Base-by-base conservation (phyloP, 2,113 vertebrate species). In the Garra rufa region DNA sequence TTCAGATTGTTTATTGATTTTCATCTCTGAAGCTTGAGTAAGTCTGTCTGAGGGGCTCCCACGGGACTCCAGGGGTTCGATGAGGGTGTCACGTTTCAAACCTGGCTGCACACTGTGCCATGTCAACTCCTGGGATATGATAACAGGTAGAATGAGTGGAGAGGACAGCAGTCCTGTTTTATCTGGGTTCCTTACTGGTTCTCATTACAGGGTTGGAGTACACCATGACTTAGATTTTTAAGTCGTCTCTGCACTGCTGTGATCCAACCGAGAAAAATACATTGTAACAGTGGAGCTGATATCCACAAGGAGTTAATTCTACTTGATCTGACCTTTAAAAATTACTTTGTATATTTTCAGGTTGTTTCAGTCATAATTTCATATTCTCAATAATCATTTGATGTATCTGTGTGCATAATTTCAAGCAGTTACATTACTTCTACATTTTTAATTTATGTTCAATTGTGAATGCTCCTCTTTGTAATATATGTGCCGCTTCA, bases 1-100 rank as follows among this genome's bases (percentile, higher is more conserved):
- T 99, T 99, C 95, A 99, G 96, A 99, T 99, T 99, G 97, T 99
- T 98, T 99, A 99, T 99, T 99, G 97, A 99, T 99, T 99, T 99
- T 99, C 97, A 98, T 99, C 97, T 99, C 97, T 98, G 94, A 96
- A 95, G 94, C 95, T 95, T 94, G 94, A 96, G 96, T 96, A 96
- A 95, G 96, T 97, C 95, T 95, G 95, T 95, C 94, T 96, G 94
- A 91, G 93, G 94, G 90, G 90, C 94, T 95, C 97, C 95, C 94
- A 55, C 76, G 94, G 93, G 93, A 92, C 19, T 13, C 92, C 79
- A 85, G 92, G 76, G 83, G 92, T 93, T 93, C 93, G 93, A 94
- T 90, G 94, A 93, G 92, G 91, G 89, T 79, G 91, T 92, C 90
- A 70, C 91, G 88, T 95, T 93, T 92, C 92, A 94, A 92, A 91